Conservation (phyloP, 2,888 invertebrate genomes). For the Mimachlamys varia region DNA sequence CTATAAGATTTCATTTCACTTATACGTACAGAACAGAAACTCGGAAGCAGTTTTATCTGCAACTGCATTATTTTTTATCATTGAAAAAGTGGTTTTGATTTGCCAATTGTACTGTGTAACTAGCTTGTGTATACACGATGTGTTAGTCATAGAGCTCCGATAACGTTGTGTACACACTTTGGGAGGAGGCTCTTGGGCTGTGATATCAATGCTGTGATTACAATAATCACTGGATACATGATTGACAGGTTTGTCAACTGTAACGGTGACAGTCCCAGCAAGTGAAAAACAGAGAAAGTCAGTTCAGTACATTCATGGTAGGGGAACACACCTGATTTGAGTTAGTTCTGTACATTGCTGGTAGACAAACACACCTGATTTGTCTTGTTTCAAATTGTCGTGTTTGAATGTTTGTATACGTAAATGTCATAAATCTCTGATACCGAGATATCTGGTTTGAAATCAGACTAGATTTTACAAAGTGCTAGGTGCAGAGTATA, state of each 20-base stretch:
- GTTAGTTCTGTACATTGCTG: too few species aligned
- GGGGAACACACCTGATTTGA: too few species aligned
- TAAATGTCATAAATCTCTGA: slow-evolving; percentile 24
- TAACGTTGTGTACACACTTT: slow-evolving; percentile 10
- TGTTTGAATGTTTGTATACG: not conserved
- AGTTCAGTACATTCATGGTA: too few species aligned
- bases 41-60: too few species aligned
- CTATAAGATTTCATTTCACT: too few species aligned
- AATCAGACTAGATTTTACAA: not conserved
- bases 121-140: not conserved
- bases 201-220: not conserved
- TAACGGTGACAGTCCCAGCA: not conserved
- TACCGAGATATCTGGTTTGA: not conserved
- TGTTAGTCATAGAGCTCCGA: not conserved
- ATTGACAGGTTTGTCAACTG: not conserved
- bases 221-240: not conserved
- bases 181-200: not conserved
- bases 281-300: not conserved
- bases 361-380: too few species aligned
- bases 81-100: not conserved
- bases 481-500: not conserved
- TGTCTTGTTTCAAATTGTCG: not conserved
- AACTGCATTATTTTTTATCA: too few species aligned
- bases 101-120: not conserved
- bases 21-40: too few species aligned